Evolutionary conservation across 2,797 vertebrate genomes (phyloP), one percentile per base, ranked within the genome.

Genomic region (Lerista edwardsae): DNA sequence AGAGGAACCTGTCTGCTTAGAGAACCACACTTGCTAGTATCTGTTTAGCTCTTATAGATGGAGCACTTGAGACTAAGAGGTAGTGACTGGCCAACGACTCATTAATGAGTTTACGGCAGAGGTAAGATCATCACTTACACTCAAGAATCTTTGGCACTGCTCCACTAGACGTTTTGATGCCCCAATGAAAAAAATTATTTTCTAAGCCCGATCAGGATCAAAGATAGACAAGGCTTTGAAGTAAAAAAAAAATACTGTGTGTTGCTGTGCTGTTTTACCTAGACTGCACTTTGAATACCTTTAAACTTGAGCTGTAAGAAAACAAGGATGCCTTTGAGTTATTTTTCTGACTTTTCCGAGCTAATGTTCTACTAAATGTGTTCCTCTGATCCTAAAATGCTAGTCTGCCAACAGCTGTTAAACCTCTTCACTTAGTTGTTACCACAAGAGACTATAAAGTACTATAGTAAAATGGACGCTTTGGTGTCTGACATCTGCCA

Each of bases 401-500:
- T 83, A 90, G 85, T 55, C 34, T 21, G n/a, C 23, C 59, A 87
- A 85, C 86, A 91, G 90, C 83, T 90, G 90, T 82, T 62, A 85
- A 80, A 85, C 80, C 87, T 79, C 90, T 93, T 86, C 69, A 80
- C 89, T 91, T 91, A 92, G 85, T 80, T 89, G 90, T 86, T 74
- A 87, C 39, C 55, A 79, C 41, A 84, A 87, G 83, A 87, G 92
- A 84, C 84, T 81, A 88, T 39, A 57, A 90, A 89, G 80, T 47
- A 75, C 62, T 86, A 55, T 0, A 90, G 87, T 19, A 10, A 91
- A 88, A 94, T 29, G 91, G 91, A 91, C 85, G 79, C 88, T 93
- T 89, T 89, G 74, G 90, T 47, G 79, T 83, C 78, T 90, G 90
- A 91, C 91, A 89, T 91, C 95, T 92, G 93, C 90, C 88, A 79